Percentiles rank a stretch among this genome's conserved stretches.
phyloP scores from a whole-genome alignment of 2,888 invertebrate genomes.

The Mycogona germanica region DNA sequence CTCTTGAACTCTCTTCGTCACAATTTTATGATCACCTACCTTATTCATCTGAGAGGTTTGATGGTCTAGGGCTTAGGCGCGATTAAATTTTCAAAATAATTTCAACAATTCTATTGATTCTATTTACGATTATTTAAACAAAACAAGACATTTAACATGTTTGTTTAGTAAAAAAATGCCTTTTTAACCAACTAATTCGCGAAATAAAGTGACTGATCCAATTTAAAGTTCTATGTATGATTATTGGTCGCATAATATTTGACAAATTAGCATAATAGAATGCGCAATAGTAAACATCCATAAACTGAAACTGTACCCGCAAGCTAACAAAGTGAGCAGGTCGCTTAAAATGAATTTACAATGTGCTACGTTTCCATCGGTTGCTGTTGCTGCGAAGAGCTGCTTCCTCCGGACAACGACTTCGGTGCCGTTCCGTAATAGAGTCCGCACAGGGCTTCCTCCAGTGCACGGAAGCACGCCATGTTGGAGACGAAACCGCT shows the following conservation, averaged over 20 bases:
- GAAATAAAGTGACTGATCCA: neutral
- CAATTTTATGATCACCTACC: too few species aligned
- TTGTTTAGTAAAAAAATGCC: too few species aligned
- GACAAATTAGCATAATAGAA: neutral
- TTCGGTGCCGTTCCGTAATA: slow-evolving; percentile 26
- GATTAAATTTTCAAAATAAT: too few species aligned
- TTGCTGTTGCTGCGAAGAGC: too few species aligned
- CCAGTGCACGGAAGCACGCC: slow-evolving; percentile 73
- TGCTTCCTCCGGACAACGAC: neutral
- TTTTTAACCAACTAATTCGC: too few species aligned
- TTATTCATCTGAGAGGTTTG: too few species aligned
- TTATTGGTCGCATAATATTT: neutral
- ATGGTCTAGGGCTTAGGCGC: too few species aligned
- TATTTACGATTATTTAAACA: too few species aligned
- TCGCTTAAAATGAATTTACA: neutral
- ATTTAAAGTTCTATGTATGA: neutral
- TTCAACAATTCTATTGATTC: too few species aligned
- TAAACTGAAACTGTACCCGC: neutral
- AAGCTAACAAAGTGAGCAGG: neutral
- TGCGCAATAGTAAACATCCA: neutral
- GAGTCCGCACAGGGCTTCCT: slow-evolving; percentile 66
- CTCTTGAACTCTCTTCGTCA: too few species aligned
- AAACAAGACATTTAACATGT: too few species aligned
- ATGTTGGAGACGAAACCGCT: slow-evolving; percentile 75
- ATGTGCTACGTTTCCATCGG: slow-evolving; percentile 3